Evolutionary conservation across 1,140 invertebrate genomes (phyloP), one percentile per base, ranked within the genome.

Genomic region (Ganaspis sp.): DNA sequence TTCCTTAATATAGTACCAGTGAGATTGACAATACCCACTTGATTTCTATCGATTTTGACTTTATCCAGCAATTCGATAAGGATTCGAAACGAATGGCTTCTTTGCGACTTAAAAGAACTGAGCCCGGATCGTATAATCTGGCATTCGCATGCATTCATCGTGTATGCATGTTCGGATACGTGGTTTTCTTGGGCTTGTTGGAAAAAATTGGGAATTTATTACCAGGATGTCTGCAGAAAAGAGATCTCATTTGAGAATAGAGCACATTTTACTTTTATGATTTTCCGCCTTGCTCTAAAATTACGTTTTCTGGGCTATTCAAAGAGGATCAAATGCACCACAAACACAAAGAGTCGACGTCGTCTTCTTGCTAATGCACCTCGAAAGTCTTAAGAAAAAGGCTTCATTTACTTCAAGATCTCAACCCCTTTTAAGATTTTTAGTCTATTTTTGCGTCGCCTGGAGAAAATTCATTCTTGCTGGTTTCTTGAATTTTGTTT

Each of bases 21-120:
- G 23, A 26, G 54, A 58, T 58, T 58, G 54, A 58, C 54, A 58
- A 58, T 58, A 58, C 12, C 54, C 54, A 26, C 8, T 58, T 26
- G 54, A 58, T 58, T 58, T 58, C 54, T 58, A 58, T 58, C 54
- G 54, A 58, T 58, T 58, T 58, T 26, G 54, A 58, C 54, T 58
- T 58, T 58, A 58, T 58, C 21, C 54, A 58, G 54, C 54, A 58
- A 58, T 58, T 58, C 54, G 54, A 58, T 58, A 58, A 58, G 54
- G 21, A 58, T 58, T 12, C 21, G 21, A 26, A 58, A 26, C 54
- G 54, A 58, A 58, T 58, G 54, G 54, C 21, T 58, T 58, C 54
- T 58, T 58, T 58, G 21, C 21, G 54, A 58, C 54, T 58, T 58
- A 26, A 58, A 58, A 58, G 54, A 58, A 58, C 23, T 26, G 54